These are phyloP conservation scores for Salvelinus namaycush DNA, from an alignment of 2,113 vertebrate genomes.

Conservation along the genomic window DNA sequence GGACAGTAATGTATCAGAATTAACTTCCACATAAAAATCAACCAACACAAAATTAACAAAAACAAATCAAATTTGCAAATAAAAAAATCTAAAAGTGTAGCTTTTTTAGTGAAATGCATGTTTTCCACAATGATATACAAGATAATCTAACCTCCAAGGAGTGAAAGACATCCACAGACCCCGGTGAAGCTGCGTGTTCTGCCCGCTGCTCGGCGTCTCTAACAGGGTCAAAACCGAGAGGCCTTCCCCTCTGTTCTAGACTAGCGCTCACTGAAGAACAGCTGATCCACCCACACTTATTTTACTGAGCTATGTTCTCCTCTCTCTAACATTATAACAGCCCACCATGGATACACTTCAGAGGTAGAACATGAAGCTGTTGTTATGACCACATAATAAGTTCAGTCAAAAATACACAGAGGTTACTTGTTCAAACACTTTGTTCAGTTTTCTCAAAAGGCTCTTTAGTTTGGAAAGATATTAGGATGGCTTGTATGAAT, in stretches of 20 bases:
- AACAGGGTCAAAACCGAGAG: constrained; percentile 66
- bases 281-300: constrained; percentile 66
- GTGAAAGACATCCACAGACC: constrained; percentile 43
- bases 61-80: not conserved
- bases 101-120: not conserved
- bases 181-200: constrained; percentile 57
- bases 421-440: too few species aligned
- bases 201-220: constrained; percentile 59
- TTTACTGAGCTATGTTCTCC: constrained; percentile 36
- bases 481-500: too few species aligned
- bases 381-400: too few species aligned
- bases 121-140: not conserved
- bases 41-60: not conserved
- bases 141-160: not conserved
- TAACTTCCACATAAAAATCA: too few species aligned
- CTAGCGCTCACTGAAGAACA: constrained; percentile 53
- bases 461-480: too few species aligned
- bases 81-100: not conserved
- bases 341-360: too few species aligned
- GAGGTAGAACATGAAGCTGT: too few species aligned
- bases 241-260: constrained; percentile 55
- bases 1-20: not conserved
- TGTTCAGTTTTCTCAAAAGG: too few species aligned
- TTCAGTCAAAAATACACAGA: too few species aligned
- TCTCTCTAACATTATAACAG: too few species aligned